phyloP scores from a whole-genome alignment of 1,140 invertebrate genomes.

The Ceratitis capitata region DNA sequence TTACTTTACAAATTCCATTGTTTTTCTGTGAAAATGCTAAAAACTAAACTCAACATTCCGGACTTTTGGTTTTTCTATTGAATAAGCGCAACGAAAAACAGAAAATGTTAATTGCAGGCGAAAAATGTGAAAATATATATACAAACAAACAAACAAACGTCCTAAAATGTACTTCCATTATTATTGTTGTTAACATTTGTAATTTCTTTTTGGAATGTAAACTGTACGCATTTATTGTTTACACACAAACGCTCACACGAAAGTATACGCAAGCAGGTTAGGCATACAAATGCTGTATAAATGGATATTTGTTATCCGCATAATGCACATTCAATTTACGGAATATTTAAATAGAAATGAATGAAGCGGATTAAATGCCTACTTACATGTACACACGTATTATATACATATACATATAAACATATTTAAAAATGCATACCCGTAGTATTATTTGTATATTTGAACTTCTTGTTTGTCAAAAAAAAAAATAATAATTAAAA shows the following conservation, averaged over 20 bases:
- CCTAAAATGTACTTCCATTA: constrained; percentile 17
- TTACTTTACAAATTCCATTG: neutral
- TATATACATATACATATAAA: constrained; percentile 2
- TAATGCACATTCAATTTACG: neutral
- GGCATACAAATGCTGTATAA: neutral
- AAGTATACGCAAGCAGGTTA: neutral
- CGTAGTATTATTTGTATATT: constrained; percentile 30
- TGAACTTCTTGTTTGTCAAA: constrained; percentile 36
- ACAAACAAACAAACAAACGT: neutral
- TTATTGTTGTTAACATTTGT: constrained; percentile 36
- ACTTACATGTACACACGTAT: too few relatives aligned
- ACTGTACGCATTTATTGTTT: constrained; percentile 1
- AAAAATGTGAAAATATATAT: neutral
- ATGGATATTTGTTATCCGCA: neutral
- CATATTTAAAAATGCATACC: neutral
- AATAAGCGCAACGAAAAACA: neutral
- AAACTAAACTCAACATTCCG: neutral
- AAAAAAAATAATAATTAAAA: too few relatives aligned
- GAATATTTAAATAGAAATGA: neutral
- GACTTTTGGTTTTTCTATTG: neutral
- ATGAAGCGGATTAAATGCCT: neutral
- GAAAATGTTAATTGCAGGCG: constrained; percentile 7
- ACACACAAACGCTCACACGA: neutral
- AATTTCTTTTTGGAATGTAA: constrained; percentile 2
- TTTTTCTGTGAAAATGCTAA: neutral